These are phyloP conservation scores for Paraescarpia echinospica DNA, from an alignment of 1,140 invertebrate genomes.

Conservation along the genomic window DNA sequence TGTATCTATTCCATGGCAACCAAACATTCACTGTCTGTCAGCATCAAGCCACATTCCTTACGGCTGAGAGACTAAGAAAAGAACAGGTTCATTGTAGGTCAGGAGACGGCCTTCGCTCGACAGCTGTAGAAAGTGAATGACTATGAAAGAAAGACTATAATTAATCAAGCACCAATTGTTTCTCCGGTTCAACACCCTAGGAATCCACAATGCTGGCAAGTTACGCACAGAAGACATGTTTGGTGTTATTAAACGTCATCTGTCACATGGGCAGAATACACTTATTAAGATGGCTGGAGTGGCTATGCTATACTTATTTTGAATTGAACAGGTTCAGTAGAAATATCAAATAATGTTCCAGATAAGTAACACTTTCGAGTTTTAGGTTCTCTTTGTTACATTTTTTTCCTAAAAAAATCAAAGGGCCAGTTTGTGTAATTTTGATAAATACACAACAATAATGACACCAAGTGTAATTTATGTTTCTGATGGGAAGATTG, in stretches of 20 bases:
- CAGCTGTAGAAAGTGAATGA: not conserved
- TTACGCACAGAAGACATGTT: not conserved
- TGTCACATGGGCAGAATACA: not conserved
- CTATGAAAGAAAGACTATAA: not conserved
- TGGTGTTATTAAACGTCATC: not conserved
- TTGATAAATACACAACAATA: too few species aligned
- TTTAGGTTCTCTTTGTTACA: not conserved
- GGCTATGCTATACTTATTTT: not conserved
- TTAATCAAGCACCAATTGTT: not conserved
- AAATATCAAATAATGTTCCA: too few species aligned
- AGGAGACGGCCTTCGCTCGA: too few species aligned
- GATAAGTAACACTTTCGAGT: not conserved
- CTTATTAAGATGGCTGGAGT: not conserved
- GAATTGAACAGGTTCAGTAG: too few species aligned
- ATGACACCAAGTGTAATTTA: too few species aligned
- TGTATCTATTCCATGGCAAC: not conserved
- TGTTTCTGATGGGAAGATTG: too few species aligned
- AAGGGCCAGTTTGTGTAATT: too few species aligned
- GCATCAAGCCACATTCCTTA: too few species aligned
- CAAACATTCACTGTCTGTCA: not conserved
- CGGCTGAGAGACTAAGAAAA: not conserved
- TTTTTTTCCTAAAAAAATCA: not conserved
- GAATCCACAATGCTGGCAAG: not conserved
- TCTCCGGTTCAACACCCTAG: not conserved
- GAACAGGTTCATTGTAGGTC: not conserved